These are phyloP conservation scores for Leuciscus waleckii DNA, from an alignment of 2,797 vertebrate genomes.

Conservation along the genomic window DNA sequence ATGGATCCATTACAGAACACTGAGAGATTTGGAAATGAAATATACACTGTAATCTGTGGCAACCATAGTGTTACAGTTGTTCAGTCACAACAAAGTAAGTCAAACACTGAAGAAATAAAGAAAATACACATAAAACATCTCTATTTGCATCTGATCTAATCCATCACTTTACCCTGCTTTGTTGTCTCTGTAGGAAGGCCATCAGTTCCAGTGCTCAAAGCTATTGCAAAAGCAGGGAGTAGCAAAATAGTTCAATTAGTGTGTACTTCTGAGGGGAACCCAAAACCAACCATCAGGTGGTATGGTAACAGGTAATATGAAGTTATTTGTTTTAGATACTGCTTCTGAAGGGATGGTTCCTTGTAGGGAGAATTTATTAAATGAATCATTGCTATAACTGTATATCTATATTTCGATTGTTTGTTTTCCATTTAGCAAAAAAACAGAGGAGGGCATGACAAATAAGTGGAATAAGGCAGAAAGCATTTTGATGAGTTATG, in stretches of 20 bases:
- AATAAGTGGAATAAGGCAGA: neutral
- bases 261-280: conserved; percentile 82
- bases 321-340: neutral
- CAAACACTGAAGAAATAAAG: neutral
- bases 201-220: conserved; percentile 60
- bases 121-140: neutral
- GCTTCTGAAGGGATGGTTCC: neutral
- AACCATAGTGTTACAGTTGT: conserved; percentile 15
- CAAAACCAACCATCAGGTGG: conserved; percentile 79
- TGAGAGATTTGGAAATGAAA: conserved; percentile 21
- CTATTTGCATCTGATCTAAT: neutral
- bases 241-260: accelerated
- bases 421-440: conserved; percentile 3
- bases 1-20: neutral
- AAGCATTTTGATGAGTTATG: neutral
- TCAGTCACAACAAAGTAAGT: conserved; percentile 48
- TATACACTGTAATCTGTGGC: conserved; percentile 41
- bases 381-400: neutral
- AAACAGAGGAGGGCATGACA: neutral
- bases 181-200: conserved; percentile 66
- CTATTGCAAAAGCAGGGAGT: neutral
- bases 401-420: neutral
- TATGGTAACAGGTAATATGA: conserved; percentile 11
- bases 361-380: neutral
- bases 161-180: neutral